Base-by-base conservation (phyloP, 2,113 vertebrate genomes). In the Petrocephalus zakoni region DNA sequence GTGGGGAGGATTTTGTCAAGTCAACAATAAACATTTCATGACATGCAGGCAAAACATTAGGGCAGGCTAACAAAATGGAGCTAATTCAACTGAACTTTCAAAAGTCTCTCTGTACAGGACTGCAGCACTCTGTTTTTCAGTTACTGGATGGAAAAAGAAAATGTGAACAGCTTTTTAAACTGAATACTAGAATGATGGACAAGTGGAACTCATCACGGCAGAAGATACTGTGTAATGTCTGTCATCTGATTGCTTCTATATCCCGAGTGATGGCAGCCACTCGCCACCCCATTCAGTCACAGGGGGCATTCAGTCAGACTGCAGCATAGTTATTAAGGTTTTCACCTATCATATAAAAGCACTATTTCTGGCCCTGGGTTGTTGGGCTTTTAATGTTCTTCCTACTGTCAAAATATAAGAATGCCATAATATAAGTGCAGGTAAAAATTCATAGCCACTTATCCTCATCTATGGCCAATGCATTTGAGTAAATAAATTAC, bases 401-500 rank as follows among this genome's bases (percentile, higher is more conserved):
- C 15, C 61, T 29, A 29, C 78, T 82, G 78, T 19, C 37, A 84
- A 84, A 49, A 51, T n/a, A 47, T 84, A 34, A 17, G 72, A 42
- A 47, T n/a, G 21, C 22, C 22, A 83, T 47, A 22, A 22, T 49
- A 22, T 49, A 83, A 47, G 4, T 42, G 37, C 46, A 83, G 46
- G 81, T 22, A 47, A 49, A 83, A 22, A 22, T 47, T 49, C 37
- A 46, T 17, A 82, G 68, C 29, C 68, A 34, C 34, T 46, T 82
- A 82, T 9, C 9, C 21, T 83, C 81, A 49, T 47, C 37, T 47
- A 46, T 21, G 34, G 46, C 22, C 8, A 46, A 49, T 49, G 22
- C 81, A 83, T 83, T 46, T 83, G 49, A 83, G 81, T 15, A 42
- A 83, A 83, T 83, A 83, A 83, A 22, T 47, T 83, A n/a, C 46